These are phyloP conservation scores for Thalassophryne amazonica DNA, from an alignment of 2,797 vertebrate genomes.

Conservation along the genomic window DNA sequence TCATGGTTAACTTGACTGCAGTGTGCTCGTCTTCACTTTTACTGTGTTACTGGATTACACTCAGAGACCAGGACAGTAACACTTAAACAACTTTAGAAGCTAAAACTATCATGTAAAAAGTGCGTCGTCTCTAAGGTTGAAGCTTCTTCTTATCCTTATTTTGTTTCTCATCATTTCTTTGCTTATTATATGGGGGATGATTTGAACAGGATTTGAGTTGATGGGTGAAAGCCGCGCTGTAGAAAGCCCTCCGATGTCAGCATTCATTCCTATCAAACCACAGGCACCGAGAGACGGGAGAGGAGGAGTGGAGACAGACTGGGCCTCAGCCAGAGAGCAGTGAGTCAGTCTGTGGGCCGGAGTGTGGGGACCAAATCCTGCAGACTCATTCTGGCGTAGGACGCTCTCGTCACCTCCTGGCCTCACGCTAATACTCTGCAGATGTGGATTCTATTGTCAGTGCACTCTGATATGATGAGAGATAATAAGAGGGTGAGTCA, in stretches of 20 bases:
- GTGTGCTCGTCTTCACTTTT: too few species aligned
- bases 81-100: too few species aligned
- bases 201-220: conserved; percentile 49
- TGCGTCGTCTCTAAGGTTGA: too few species aligned
- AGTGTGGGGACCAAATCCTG: conserved; percentile 70
- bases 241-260: conserved; percentile 47
- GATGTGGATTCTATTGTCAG: conserved; percentile 41
- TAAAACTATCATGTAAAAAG: too few species aligned
- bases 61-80: too few species aligned
- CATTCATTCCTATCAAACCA: conserved; percentile 62
- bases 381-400: conserved; percentile 73
- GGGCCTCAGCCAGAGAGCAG: conserved; percentile 64
- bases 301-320: conserved; percentile 65
- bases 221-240: conserved; percentile 55
- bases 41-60: too few species aligned
- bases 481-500: conserved; percentile 31
- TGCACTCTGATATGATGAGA: conserved; percentile 44
- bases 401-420: conserved; percentile 62
- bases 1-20: too few species aligned
- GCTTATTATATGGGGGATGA: too few species aligned
- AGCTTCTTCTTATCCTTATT: too few species aligned
- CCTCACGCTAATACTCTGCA: conserved; percentile 54
- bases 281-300: conserved; percentile 26
- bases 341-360: conserved; percentile 70
- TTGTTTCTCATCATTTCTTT: too few species aligned